phyloP scores from a whole-genome alignment of 1,140 invertebrate genomes.

The Drosophila repletoides region DNA sequence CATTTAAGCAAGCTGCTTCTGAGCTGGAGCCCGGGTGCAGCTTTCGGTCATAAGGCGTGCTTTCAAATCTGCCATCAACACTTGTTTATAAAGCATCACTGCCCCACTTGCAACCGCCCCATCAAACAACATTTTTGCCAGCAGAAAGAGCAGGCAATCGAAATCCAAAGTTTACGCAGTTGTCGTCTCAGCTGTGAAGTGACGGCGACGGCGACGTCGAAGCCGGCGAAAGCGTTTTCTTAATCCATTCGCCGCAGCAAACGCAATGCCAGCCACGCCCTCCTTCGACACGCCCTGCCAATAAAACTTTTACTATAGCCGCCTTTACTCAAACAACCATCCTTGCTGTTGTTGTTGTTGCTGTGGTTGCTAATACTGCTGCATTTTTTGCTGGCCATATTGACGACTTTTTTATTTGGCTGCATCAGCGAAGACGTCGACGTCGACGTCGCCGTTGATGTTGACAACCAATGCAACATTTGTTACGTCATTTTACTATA shows the following conservation, averaged over 20 bases:
- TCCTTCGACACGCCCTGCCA: constrained; percentile 43
- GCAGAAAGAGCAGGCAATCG: constrained; percentile 22
- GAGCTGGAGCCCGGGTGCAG: constrained; percentile 38
- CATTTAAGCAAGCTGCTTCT: constrained; percentile 67
- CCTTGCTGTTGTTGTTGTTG: constrained; percentile 1
- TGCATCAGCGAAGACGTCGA: constrained; percentile 21
- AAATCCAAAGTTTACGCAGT: constrained; percentile 52
- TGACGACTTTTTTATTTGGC: constrained; percentile 31
- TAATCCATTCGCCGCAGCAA: constrained; percentile 60
- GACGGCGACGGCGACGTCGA: not conserved
- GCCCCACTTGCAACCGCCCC: not conserved
- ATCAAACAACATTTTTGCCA: not conserved
- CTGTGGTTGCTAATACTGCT: constrained; percentile 2
- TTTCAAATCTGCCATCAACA: constrained; percentile 60
- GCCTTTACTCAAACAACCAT: constrained; percentile 18
- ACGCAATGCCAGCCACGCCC: constrained; percentile 51
- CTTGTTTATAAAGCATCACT: constrained; percentile 57
- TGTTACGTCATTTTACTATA: not conserved
- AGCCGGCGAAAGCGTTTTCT: constrained; percentile 27
- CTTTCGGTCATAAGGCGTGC: constrained; percentile 35
- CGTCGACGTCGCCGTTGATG: no score
- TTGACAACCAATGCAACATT: not conserved
- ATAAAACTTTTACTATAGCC: constrained; percentile 57
- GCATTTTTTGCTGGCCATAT: constrained; percentile 17
- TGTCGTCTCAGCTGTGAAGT: constrained; percentile 36